These are phyloP conservation scores for Phocoena sinus DNA, from an alignment of 2,113 vertebrate species.

Conservation along the genomic window DNA sequence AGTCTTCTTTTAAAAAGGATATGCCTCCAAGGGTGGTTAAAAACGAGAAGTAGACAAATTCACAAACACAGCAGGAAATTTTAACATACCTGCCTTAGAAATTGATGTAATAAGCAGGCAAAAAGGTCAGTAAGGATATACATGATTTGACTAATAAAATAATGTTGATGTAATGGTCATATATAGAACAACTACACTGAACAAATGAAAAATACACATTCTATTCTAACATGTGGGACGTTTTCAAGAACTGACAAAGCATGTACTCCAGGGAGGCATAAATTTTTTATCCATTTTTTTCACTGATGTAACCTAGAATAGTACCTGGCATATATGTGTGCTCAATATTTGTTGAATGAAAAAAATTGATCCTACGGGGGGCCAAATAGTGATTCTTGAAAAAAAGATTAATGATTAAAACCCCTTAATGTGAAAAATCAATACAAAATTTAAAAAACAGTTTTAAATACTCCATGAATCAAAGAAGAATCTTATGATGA, in stretches of 20 bases:
- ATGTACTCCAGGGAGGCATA: neutral
- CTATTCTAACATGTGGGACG: too few relatives aligned
- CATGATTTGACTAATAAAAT: neutral
- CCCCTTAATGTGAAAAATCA: neutral
- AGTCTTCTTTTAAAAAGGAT: neutral
- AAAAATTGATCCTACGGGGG: neutral
- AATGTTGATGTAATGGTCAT: neutral
- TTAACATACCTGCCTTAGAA: neutral
- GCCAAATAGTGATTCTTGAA: neutral
- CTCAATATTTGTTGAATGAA: neutral
- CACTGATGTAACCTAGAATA: neutral
- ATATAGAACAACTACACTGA: neutral
- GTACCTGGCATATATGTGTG: neutral
- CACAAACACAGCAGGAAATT: neutral
- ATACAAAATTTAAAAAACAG: neutral
- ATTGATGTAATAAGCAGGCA: neutral
- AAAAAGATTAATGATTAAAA: neutral
- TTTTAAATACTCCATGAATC: neutral
- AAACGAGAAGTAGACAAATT: neutral
- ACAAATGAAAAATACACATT: neutral
- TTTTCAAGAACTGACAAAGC: neutral
- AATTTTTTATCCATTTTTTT: neutral
- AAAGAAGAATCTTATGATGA: neutral
- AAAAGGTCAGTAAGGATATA: neutral
- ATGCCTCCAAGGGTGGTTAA: neutral